Conservation (phyloP, 2,113 vertebrate genomes). For the Tupaia chinensis region DNA sequence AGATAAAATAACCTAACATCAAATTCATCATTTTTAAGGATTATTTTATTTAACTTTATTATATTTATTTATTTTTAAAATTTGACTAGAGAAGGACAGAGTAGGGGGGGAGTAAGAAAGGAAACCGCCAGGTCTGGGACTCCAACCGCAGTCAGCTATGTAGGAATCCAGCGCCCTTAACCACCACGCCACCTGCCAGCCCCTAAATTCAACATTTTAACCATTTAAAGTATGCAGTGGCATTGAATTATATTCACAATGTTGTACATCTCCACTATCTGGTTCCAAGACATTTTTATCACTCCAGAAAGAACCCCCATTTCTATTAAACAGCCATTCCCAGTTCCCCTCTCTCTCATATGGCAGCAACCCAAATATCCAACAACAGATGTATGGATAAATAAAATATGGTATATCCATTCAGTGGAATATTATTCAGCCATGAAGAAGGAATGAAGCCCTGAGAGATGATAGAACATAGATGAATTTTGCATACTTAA, state of each 20-base stretch:
- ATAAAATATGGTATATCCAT: background rate
- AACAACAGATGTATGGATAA: background rate
- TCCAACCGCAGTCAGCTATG: no score
- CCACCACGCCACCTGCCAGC: no score
- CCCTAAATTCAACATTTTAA: background rate
- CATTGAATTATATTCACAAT: background rate
- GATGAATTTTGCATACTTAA: background rate
- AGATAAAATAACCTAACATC: background rate
- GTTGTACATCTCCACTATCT: background rate
- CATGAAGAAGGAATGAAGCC: background rate
- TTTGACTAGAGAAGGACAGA: no score
- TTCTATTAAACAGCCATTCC: background rate
- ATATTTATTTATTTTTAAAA: no score
- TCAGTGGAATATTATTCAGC: background rate
- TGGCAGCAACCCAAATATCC: background rate
- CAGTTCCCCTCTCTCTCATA: background rate
- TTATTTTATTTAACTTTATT: no score
- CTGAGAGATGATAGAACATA: fast-evolving
- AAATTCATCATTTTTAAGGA: background rate
- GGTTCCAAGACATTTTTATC: background rate
- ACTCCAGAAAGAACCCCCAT: background rate
- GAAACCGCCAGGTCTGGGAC: no score
- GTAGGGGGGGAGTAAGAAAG: no score
- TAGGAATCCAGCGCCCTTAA: no score
- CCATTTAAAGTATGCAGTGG: background rate